phyloP scores from a whole-genome alignment of 2,797 vertebrate species.

The Megaceryle alcyon region DNA sequence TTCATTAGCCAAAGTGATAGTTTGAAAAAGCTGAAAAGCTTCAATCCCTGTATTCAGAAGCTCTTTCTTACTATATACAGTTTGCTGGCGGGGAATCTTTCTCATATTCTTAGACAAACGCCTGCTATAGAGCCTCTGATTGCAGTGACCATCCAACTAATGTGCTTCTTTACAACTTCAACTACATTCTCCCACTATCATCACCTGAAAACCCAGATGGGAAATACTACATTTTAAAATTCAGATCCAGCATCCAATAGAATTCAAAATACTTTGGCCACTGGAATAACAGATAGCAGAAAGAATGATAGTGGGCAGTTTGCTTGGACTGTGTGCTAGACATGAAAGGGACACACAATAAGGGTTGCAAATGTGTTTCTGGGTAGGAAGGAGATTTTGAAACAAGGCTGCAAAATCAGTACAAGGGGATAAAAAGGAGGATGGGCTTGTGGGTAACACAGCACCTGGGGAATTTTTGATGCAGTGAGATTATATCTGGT shows the following conservation, averaged over 20 bases:
- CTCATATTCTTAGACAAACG: neutral
- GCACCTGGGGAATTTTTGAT: neutral
- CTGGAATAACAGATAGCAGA: neutral
- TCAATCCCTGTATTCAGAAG: neutral
- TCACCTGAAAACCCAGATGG: neutral
- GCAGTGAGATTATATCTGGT: conserved; percentile 11
- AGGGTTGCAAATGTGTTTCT: neutral
- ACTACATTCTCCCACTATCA: neutral
- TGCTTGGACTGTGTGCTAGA: neutral
- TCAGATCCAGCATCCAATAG: neutral
- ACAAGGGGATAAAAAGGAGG: neutral
- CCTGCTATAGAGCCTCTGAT: neutral
- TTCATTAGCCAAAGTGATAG: neutral
- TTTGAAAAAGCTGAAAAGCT: neutral
- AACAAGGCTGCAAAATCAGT: neutral
- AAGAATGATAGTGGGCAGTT: neutral
- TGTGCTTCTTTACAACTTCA: neutral
- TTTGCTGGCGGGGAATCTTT: neutral
- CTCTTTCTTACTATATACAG: neutral
- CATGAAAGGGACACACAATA: neutral
- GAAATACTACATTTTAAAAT: neutral
- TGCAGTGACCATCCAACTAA: neutral
- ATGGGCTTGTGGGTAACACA: neutral
- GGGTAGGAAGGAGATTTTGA: neutral
- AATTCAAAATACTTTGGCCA: neutral